A percentile compares a stretch with the other conserved stretches of the same genome.
phyloP scores from a whole-genome alignment of 2,797 vertebrate species.

The Avahi laniger region DNA sequence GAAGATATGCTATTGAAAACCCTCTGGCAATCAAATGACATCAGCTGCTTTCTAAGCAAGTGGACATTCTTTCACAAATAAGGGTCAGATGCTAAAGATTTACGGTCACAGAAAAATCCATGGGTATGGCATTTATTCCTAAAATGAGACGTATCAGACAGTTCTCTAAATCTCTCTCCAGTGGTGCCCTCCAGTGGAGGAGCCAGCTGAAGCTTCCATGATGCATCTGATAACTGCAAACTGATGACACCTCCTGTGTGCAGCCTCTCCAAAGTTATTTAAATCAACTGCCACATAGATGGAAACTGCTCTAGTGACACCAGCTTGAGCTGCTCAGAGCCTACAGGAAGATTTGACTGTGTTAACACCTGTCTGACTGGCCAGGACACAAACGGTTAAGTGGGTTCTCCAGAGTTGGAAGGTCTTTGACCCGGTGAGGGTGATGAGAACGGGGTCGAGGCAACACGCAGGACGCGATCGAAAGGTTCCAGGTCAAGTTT shows the following conservation, averaged over 20 bases:
- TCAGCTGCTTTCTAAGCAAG: neutral
- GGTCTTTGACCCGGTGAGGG: neutral
- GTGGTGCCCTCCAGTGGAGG: neutral
- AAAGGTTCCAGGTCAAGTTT: neutral
- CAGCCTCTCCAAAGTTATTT: neutral
- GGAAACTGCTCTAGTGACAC: neutral
- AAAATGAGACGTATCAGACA: neutral
- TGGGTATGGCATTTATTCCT: neutral
- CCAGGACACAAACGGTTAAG: neutral
- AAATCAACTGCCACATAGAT: neutral
- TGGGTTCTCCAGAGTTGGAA: neutral
- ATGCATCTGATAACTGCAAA: neutral
- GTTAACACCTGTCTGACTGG: neutral
- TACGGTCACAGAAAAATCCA: neutral
- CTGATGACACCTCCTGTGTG: neutral
- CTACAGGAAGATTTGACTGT: fast-evolving
- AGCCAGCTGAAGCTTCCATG: neutral
- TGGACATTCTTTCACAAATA: neutral
- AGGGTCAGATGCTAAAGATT: neutral
- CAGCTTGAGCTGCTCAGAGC: neutral
- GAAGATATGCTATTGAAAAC: neutral
- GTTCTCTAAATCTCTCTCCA: neutral
- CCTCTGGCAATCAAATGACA: neutral
- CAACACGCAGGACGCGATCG: fast-evolving
- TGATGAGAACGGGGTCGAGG: neutral